Conservation (phyloP, 2,888 invertebrate genomes). For the Melanargia galathea region DNA sequence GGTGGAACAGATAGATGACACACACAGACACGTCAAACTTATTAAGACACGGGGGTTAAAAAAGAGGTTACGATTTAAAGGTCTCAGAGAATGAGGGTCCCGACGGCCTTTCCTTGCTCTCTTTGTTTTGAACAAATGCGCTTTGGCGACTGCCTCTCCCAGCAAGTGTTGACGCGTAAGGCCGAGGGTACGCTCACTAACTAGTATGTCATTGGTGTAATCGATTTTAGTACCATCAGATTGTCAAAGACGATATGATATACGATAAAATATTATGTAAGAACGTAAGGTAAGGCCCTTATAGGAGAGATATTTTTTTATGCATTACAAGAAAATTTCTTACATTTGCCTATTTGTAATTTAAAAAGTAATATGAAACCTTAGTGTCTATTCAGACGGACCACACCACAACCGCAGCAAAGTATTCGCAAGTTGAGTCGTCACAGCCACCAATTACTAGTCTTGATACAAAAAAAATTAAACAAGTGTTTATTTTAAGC, state of each 20-base stretch:
- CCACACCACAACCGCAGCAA: background rate
- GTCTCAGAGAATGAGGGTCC: conserved; percentile 1
- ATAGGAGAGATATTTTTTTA: conserved; percentile 81
- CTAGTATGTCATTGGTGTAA: conserved; percentile 63
- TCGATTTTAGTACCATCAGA: conserved; percentile 65
- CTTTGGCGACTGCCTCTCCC: conserved; percentile 26
- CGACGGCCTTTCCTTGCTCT: conserved; percentile 71
- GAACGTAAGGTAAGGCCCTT: conserved; percentile 80
- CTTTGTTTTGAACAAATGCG: conserved; percentile 70
- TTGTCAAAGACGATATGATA: conserved; percentile 80
- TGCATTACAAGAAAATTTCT: conserved; percentile 71
- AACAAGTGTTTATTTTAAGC: no score
- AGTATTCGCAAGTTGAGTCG: background rate
- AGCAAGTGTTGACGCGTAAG: conserved; percentile 64
- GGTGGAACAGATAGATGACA: no score
- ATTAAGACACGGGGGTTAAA: no score
- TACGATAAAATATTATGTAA: conserved; percentile 75
- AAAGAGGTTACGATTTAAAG: background rate
- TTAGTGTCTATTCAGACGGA: conserved; percentile 34
- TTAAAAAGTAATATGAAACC: conserved; percentile 42
- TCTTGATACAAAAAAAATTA: no score
- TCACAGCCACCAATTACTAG: background rate
- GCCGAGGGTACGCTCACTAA: conserved; percentile 52
- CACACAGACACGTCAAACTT: no score
- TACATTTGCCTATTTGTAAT: conserved; percentile 64